Evolutionary conservation across 2,113 vertebrate species (phyloP).

Genomic region (Pangasianodon gigas): DNA sequence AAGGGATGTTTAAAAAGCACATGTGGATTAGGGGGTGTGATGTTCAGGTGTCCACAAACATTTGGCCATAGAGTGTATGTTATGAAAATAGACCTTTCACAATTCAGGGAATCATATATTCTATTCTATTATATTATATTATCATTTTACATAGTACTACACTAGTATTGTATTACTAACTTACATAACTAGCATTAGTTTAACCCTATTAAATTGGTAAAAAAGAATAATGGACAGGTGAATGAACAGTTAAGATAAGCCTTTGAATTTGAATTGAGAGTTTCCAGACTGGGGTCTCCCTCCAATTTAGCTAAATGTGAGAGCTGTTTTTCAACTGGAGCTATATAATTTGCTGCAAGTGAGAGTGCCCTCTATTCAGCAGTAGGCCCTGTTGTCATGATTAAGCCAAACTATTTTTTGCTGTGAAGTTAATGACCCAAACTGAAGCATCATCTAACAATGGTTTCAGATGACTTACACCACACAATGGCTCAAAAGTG

Average conservation of each 20-base stretch:
- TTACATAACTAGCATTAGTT: neutral
- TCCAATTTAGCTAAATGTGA: neutral
- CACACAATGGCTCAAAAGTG: slow-evolving; percentile 9
- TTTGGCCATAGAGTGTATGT: neutral
- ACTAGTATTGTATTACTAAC: neutral
- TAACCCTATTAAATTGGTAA: neutral
- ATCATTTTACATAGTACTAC: too few species aligned
- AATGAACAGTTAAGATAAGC: neutral
- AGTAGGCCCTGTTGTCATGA: neutral
- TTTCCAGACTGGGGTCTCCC: neutral
- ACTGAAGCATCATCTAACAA: slow-evolving; percentile 18
- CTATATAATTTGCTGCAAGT: neutral
- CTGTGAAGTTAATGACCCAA: slow-evolving; percentile 33
- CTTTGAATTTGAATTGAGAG: neutral
- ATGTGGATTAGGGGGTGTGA: neutral
- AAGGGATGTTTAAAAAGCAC: neutral
- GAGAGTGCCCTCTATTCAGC: neutral
- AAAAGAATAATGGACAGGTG: neutral
- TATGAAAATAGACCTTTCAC: too few species aligned
- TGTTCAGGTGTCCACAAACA: neutral
- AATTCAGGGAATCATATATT: too few species aligned
- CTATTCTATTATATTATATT: too few species aligned
- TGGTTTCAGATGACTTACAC: neutral
- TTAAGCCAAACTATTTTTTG: slow-evolving; percentile 39
- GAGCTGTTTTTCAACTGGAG: neutral